Evolutionary conservation across 2,888 invertebrate species (phyloP).

Genomic region (Anticlea derivata): DNA sequence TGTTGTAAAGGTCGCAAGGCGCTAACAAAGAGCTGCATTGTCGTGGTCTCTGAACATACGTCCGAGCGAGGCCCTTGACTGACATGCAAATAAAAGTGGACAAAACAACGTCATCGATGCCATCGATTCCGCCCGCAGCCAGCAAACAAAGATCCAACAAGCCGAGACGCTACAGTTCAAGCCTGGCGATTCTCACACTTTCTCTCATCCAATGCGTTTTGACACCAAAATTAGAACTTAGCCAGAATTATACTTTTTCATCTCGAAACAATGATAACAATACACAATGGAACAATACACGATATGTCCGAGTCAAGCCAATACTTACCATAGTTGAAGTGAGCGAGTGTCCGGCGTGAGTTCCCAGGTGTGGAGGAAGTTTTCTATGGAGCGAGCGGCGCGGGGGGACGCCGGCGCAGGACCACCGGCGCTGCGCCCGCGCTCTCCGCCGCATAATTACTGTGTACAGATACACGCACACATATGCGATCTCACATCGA

Average conservation of each 20-base stretch:
- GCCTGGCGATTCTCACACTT: conserved; percentile 63
- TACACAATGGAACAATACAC: conserved; percentile 52
- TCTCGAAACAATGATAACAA: conserved; percentile 41
- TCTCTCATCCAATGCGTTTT: conserved; percentile 43
- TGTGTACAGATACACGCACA: conserved; percentile 70
- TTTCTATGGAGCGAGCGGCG: conserved; percentile 53
- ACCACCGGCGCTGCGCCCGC: conserved; percentile 80
- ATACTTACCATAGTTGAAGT: conserved; percentile 41
- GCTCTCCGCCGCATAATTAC: conserved; percentile 80
- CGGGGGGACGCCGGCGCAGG: conserved; percentile 59
- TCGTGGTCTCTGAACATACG: conserved; percentile 64
- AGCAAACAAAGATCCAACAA: conserved; percentile 23
- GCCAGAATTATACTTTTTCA: conserved; percentile 42
- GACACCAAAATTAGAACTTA: conserved; percentile 40
- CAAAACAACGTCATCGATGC: conserved; percentile 52
- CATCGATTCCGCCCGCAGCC: conserved; percentile 33
- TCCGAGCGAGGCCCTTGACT: conserved; percentile 66
- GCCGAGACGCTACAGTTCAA: not conserved
- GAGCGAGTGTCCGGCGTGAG: conserved; percentile 64
- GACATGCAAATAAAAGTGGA: conserved; percentile 79
- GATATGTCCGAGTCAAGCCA: conserved; percentile 49
- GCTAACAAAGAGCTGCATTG: conserved; percentile 72
- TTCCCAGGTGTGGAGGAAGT: conserved; percentile 68
- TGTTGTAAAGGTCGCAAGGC: conserved; percentile 67
- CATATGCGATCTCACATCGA: conserved; percentile 59